phyloP scores from a whole-genome alignment of 2,797 vertebrate genomes.

The Gobio occitaniae region DNA sequence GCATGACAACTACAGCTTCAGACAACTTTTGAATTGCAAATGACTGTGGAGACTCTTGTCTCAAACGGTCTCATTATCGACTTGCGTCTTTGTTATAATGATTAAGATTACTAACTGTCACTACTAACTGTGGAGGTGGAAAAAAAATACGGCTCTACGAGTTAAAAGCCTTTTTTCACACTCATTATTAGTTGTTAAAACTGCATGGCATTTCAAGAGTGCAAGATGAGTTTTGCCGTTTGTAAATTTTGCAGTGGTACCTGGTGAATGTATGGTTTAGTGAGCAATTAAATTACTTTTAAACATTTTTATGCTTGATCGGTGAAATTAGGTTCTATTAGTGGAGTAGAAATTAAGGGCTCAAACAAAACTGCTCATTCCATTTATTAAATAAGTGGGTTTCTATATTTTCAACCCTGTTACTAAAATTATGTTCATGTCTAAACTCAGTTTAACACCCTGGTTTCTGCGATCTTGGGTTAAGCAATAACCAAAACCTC shows the following conservation, averaged over 20 bases:
- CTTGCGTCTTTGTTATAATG: constrained; percentile 20
- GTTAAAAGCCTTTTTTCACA: constrained; percentile 24
- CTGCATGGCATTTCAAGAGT: not conserved
- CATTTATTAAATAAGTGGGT: not conserved
- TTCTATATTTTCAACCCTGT: not conserved
- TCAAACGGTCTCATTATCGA: constrained; percentile 35
- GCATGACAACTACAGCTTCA: constrained; percentile 28
- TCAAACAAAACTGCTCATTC: not conserved
- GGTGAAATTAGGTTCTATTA: not conserved
- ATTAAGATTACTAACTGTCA: constrained; percentile 27
- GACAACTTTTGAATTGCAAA: constrained; percentile 57
- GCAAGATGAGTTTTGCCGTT: not conserved
- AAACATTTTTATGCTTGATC: not conserved
- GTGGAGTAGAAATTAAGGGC: not conserved
- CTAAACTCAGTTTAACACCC: not conserved
- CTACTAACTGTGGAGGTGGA: constrained; percentile 7
- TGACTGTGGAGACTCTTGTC: constrained; percentile 28
- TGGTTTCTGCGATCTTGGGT: not conserved
- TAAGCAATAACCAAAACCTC: not conserved
- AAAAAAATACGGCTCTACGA: not conserved
- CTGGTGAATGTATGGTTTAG: not conserved
- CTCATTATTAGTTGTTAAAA: constrained; percentile 29
- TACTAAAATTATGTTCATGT: not conserved
- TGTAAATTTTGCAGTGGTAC: not conserved
- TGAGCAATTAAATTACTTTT: not conserved